phyloP scores from a whole-genome alignment of 1,140 invertebrate species.

The Mamestra configurata region DNA sequence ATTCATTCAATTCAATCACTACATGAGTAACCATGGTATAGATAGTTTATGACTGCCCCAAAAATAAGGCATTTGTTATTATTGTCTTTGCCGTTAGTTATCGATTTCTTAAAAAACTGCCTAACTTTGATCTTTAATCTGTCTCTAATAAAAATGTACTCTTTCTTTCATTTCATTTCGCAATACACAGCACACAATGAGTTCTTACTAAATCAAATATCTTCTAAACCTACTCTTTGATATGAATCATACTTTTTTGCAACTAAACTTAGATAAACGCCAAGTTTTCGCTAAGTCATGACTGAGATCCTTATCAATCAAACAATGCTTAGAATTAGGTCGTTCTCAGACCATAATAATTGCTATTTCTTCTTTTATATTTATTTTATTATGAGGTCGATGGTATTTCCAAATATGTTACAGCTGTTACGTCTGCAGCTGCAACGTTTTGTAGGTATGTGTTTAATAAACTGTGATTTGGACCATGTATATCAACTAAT shows the following conservation, averaged over 20 bases:
- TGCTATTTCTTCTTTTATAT: constrained; percentile 5
- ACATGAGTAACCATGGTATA: too few relatives aligned
- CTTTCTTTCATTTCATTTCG: neutral
- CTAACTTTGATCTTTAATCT: too few relatives aligned
- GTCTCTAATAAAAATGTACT: neutral
- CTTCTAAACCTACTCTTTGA: neutral
- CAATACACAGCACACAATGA: neutral
- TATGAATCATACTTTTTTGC: constrained; percentile 22
- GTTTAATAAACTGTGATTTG: too few relatives aligned
- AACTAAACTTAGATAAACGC: constrained; percentile 1
- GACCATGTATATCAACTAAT: too few relatives aligned
- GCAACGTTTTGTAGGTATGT: neutral
- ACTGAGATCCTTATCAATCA: neutral
- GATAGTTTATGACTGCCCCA: too few relatives aligned
- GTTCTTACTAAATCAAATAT: neutral
- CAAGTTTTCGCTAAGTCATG: constrained; percentile 7
- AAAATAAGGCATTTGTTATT: too few relatives aligned
- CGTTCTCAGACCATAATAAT: constrained; percentile 1
- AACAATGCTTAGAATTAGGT: neutral
- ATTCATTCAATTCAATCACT: too few relatives aligned
- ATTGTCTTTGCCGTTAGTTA: too few relatives aligned
- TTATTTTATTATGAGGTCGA: neutral
- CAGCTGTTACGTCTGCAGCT: neutral
- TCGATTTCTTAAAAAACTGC: too few relatives aligned
- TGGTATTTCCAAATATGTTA: constrained; percentile 15